Conservation (phyloP, 2,888 invertebrate species). For the Vannuccia rotundouncinata region DNA sequence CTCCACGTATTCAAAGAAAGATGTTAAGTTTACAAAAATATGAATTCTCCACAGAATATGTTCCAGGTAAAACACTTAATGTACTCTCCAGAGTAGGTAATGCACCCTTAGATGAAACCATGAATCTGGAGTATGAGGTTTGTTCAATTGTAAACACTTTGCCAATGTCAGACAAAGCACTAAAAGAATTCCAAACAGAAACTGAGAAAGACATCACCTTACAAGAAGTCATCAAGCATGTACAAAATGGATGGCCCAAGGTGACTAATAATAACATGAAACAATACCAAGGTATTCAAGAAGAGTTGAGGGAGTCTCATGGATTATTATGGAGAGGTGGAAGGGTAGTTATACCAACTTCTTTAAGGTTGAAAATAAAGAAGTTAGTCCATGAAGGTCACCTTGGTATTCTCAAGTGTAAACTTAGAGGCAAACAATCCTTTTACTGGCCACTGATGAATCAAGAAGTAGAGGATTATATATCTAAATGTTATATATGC, state of each 20-base stretch:
- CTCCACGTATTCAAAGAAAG: not conserved
- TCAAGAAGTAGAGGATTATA: not conserved
- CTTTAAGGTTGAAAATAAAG: not conserved
- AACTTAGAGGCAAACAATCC: not conserved
- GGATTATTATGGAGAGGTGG: not conserved
- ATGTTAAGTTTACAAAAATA: not conserved
- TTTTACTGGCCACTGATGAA: conserved; percentile 13
- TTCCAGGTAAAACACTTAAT: conserved; percentile 34
- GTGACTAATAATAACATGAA: not conserved
- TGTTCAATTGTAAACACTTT: not conserved
- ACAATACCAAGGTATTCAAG: not conserved
- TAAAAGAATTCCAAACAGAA: not conserved
- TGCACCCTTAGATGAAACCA: not conserved
- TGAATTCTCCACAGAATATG: not conserved
- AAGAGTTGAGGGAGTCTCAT: not conserved
- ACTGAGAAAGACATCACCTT: not conserved
- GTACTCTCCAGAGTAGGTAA: not conserved
- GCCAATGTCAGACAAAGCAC: not conserved
- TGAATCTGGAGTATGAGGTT: not conserved
- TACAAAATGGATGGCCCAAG: not conserved
- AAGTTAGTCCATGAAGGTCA: conserved; percentile 7
- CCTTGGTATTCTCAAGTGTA: not conserved
- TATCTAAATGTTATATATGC: not conserved
- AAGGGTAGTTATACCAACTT: not conserved
- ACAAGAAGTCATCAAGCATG: not conserved